Base-by-base conservation (phyloP, 2,888 invertebrate genomes). In the Steinernema hermaphroditum region DNA sequence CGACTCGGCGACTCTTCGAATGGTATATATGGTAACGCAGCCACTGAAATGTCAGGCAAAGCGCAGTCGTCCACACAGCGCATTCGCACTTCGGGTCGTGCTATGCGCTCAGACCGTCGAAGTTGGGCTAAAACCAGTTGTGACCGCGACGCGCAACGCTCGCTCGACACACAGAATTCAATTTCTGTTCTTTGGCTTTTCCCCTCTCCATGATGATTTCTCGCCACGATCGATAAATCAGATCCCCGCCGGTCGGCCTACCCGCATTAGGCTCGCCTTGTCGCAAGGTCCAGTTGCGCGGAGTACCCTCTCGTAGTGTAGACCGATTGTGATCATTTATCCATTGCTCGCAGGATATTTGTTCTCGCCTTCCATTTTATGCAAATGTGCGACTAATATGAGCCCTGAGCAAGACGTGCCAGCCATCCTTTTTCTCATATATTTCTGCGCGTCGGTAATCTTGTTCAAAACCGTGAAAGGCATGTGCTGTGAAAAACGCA, bases 131-230 rank as follows among this genome's bases (percentile, higher is more conserved):
- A 62, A 62, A 62, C 62, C 62, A 32, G 62, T 62, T 27, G 22
- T 62, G 32, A 62, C 62, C 62, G 62, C 62, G 62, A 62, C 62
- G 62, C 62, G 62, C 62, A 62, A 4, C 62, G 62, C 62, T 62
- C 62, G 32, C 62, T 16, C 29, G 27, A 16, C 27, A 62, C 32
- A 32, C 62, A 62, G 62, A 62, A 62, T 62, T 62, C 62, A 62
- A 62, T 62, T 62, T 62, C 62, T 62, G 62, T 32, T 62, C 62
- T 62, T 62, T 62, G 62, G 62, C 62, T 62, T 62, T 62, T 62
- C 62, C 62, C 34, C 62, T 62, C 62, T 32, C 32, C 8, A 27
- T 16, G n/a, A 29, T 62, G 62, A 62, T 62, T 62, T 62, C 62
- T 62, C 32, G 32, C 27, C 62, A 54, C 24, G 19, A 54, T 54